Percentiles rank a stretch among this genome's conserved stretches.
phyloP scores from a whole-genome alignment of 1,140 invertebrate genomes.

The Platyscapa corneri region DNA sequence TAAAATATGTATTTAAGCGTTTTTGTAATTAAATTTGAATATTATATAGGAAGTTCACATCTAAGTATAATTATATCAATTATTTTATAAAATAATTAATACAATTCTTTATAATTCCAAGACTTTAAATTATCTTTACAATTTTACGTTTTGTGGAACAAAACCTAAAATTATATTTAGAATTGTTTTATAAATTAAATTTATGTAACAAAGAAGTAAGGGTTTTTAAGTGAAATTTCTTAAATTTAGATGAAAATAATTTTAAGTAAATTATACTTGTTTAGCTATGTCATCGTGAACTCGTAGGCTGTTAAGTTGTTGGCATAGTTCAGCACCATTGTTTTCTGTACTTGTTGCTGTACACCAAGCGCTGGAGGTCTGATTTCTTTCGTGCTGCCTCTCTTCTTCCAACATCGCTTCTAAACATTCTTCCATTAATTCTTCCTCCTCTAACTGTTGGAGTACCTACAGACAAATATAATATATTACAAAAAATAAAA shows the following conservation, averaged over 20 bases:
- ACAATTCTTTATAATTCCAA: no score
- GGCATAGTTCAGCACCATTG: conserved; percentile 70
- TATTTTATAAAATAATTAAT: no score
- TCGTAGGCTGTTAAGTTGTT: conserved; percentile 69
- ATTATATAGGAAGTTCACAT: no score
- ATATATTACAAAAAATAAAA: neutral
- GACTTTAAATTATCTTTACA: no score
- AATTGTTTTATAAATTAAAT: neutral
- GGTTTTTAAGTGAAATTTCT: neutral
- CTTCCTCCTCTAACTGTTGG: conserved; percentile 89
- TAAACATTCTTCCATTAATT: conserved; percentile 89
- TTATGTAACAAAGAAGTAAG: neutral
- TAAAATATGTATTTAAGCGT: no score
- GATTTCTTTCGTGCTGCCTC: conserved; percentile 71
- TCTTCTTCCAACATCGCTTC: conserved; percentile 87
- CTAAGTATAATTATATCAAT: no score
- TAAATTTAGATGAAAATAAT: conserved; percentile 1
- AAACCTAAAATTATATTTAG: no score
- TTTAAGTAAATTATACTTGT: conserved; percentile 62
- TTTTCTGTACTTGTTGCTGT: conserved; percentile 66
- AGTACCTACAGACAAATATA: conserved; percentile 78
- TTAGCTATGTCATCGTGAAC: conserved; percentile 75
- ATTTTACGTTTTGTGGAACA: no score
- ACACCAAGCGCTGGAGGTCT: conserved; percentile 71
- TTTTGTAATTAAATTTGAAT: no score